Evolutionary conservation across 2,113 vertebrate genomes (phyloP), one percentile per base, ranked within the genome.

Genomic region (Phrynocephalus versicolor): DNA sequence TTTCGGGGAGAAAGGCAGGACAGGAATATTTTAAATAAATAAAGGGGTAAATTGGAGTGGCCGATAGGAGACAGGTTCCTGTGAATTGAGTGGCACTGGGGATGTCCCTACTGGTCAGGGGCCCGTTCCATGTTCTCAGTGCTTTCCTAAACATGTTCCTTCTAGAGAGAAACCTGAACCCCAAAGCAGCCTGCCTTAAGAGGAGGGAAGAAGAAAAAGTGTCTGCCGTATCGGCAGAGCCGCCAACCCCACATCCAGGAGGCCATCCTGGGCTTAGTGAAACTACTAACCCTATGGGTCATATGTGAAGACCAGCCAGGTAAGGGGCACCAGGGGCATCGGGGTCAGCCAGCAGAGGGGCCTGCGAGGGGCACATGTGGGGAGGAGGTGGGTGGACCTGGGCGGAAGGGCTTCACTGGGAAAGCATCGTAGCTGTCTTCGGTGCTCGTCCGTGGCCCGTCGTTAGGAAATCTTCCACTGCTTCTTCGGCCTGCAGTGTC

Each of bases 141-240:
- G 45, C 45, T 51, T 51, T 72, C 16, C 5, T 39, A 9, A 37
- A 37, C n/a, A 33, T 18, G 69, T 72, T 80, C 74, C 25, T 94
- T 89, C 4, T 95, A 99, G 99, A 99, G 94, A 95, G 99, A 90
- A 99, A 99, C 94, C 94, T 99, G 85, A 99, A 99, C 94, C 99
- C 99, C 93, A 99, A 99, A 99, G 98, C 99, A 95, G 99, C 99
- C 97, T 99, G 99, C 97, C 99, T 99, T 96, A 99, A 99, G 94
- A 98, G 98, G 95, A 97, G 98, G 92, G 98, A 99, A 97, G 98
- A 98, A 96, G 98, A 99, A 93, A 99, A 99, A 96, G 97, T 97
- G 92, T 98, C 98, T 91, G 97, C 97, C 85, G 97, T 98, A 94
- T 98, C 98, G 89, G 97, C 96, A 95, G 98, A 99, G 86, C 94